Evolutionary conservation across 2,888 invertebrate genomes (phyloP), one percentile per base, ranked within the genome.

Genomic region (Gari tellinella): DNA sequence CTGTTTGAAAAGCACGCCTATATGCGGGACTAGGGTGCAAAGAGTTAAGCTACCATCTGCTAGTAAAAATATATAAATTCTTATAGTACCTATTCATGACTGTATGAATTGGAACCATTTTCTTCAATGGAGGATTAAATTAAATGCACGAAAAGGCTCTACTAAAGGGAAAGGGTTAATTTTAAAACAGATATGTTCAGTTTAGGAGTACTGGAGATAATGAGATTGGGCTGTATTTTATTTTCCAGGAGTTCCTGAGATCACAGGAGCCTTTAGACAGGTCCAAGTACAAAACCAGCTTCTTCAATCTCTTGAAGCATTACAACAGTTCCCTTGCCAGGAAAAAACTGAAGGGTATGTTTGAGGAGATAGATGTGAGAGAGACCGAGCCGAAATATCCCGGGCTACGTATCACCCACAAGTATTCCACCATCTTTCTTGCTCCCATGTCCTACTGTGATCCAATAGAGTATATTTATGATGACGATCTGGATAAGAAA

Each of bases 391-490:
- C 72, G 1, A 81, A 82, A 51, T 90, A 90, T 58, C 90, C 89
- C 12, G 89, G 89, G 5, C 84, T 92, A 40, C 73, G 91, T 26
- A 90, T 92, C n/a, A 88, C 91, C 12, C 90, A 91, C 72, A 85
- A 89, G 17, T 89, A 91, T 80, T 92, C 92, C 17, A 90, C 90
- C 14, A 92, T 92, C 49, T 92, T 92, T 73, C 84, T 92, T 41
- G 90, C 92, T 2, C 91, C 92, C 3, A 91, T 90, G 79, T 88
- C 91, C 19, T 90, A 92, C 81, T 92, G 92, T 82, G 92, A 92
- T 69, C 91, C 92, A 3, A 92, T 90, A 66, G 83, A 87, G 25
- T 92, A 92, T 68, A 89, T 91, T 67, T 92, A 91, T 79, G 89
- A 92, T 81, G 92, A 92, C 67, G 85, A 92, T 72, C 80, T 92